Evolutionary conservation across 1,140 invertebrate genomes (phyloP).

Genomic region (Pseudomyrmex concolor): DNA sequence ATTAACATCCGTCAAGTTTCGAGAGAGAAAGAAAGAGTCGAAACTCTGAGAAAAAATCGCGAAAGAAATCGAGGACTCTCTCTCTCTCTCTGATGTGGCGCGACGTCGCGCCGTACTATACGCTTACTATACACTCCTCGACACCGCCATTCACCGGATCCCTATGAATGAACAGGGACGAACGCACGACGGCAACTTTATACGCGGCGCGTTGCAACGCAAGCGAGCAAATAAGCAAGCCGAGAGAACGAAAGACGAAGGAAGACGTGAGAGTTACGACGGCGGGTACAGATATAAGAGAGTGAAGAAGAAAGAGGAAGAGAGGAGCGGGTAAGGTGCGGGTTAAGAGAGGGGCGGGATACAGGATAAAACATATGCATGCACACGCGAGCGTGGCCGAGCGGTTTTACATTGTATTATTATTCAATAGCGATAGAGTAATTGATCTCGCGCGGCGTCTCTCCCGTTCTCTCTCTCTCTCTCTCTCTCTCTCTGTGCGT

Average conservation of each 20-base stretch:
- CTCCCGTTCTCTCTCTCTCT: too few relatives aligned
- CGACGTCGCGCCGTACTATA: constrained; percentile 22
- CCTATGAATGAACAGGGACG: constrained; percentile 83
- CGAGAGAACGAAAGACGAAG: constrained; percentile 59
- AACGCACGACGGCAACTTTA: constrained; percentile 82
- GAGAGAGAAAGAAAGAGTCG: too few relatives aligned
- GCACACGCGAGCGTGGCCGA: constrained; percentile 32
- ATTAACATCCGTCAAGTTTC: neutral
- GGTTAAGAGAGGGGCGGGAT: constrained; percentile 62
- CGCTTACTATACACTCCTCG: constrained; percentile 72
- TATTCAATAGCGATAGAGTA: constrained; percentile 83
- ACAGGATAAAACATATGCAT: constrained; percentile 61
- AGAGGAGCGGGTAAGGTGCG: constrained; percentile 55
- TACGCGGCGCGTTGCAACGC: constrained; percentile 74
- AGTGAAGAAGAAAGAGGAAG: constrained; percentile 58
- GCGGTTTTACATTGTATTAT: constrained; percentile 71
- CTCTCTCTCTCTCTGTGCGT: neutral
- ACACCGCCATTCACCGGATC: constrained; percentile 81
- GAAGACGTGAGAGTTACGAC: constrained; percentile 42
- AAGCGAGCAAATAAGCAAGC: neutral
- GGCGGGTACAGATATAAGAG: neutral
- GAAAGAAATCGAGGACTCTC: neutral
- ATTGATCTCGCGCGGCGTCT: constrained; percentile 77
- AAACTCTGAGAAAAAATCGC: neutral
- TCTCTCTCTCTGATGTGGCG: constrained; percentile 2